Percentiles rank a stretch among this genome's conserved stretches.
Conservation (phyloP, 2,113 vertebrate species). For the Neotoma lepida region DNA sequence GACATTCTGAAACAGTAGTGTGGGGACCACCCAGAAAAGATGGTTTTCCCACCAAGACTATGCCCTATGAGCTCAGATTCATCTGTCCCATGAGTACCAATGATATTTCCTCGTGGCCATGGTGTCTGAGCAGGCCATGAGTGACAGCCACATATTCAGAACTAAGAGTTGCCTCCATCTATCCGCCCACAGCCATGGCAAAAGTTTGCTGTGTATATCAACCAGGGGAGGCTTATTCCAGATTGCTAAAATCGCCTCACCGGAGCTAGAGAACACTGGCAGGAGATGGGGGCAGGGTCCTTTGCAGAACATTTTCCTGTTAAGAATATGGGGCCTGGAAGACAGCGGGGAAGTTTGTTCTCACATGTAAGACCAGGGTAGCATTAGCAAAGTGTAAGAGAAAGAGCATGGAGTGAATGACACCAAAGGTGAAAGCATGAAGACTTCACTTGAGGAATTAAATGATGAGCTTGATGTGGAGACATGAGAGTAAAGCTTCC, state of each 20-base stretch:
- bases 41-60: neutral
- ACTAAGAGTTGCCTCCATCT: neutral
- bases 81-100: neutral
- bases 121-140: neutral
- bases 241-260: neutral
- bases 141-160: neutral
- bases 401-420: neutral
- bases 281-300: neutral
- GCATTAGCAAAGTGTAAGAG: neutral
- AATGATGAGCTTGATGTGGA: neutral
- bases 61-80: neutral
- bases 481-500: neutral
- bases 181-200: neutral
- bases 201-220: neutral
- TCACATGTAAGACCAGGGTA: neutral
- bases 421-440: neutral
- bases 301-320: neutral
- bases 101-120: neutral
- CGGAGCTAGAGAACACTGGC: neutral
- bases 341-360: neutral
- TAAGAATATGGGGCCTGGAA: neutral
- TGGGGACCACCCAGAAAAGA: neutral
- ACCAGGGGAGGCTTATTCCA: neutral
- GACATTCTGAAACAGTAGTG: slow-evolving; percentile 14
- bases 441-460: neutral